Conservation (phyloP, 2,888 invertebrate genomes). For the Philonicus albiceps region DNA sequence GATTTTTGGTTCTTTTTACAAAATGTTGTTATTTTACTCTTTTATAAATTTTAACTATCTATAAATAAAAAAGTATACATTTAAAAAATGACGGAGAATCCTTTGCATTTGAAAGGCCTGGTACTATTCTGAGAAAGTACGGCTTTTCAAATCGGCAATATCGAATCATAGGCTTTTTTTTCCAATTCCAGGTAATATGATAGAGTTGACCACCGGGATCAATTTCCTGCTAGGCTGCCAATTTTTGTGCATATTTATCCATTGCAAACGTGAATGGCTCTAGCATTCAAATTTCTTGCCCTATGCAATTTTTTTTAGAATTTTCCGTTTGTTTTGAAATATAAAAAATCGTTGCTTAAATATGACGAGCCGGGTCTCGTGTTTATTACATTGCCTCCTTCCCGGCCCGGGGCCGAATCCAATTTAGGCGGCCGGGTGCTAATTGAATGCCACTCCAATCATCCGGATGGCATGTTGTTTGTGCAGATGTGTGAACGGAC, state of each 20-base stretch:
- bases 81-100: no score
- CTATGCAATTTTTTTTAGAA: not conserved
- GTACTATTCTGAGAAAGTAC: no score
- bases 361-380: not conserved
- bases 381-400: not conserved
- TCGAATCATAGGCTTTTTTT: no score
- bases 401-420: not conserved
- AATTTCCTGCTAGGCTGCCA: not conserved
- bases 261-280: not conserved
- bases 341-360: not conserved
- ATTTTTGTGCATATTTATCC: not conserved
- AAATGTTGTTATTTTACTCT: no score
- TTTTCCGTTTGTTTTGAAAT: not conserved
- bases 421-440: conserved; percentile 16
- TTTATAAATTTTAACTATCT: no score
- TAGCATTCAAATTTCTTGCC: not conserved
- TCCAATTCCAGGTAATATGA: not conserved
- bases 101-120: no score
- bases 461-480: conserved; percentile 27
- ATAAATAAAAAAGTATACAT: no score
- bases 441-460: conserved; percentile 39
- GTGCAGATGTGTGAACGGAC: conserved; percentile 1
- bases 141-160: no score
- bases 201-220: no score
- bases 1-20: no score